Conservation (phyloP, 2,797 vertebrate genomes). For the Melanotaenia trifasciata region DNA sequence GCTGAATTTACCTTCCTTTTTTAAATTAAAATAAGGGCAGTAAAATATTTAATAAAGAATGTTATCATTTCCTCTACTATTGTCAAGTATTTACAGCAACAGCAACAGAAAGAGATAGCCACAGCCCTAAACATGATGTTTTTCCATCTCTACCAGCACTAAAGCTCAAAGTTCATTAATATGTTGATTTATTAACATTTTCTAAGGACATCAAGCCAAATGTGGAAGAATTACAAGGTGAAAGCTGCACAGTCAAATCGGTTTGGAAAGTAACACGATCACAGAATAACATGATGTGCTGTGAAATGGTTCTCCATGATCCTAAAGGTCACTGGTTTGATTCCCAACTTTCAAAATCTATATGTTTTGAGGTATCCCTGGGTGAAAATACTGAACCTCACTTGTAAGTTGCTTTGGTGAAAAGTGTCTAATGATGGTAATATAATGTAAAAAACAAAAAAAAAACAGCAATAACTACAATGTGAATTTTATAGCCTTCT, state of each 20-base stretch:
- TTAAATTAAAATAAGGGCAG: too few relatives aligned
- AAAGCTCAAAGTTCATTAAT: neutral
- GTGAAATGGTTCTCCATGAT: neutral
- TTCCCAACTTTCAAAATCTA: neutral
- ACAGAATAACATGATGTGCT: neutral
- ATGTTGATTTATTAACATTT: slow-evolving; percentile 17
- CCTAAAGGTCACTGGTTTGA: neutral
- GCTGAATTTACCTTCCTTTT: too few relatives aligned
- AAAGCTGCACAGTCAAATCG: neutral
- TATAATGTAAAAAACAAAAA: neutral
- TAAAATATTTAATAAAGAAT: too few relatives aligned
- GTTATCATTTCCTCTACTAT: too few relatives aligned
- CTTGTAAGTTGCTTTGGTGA: neutral
- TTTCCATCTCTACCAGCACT: too few relatives aligned
- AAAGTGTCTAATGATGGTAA: neutral
- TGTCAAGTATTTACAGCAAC: too few relatives aligned
- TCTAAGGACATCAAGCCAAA: slow-evolving; percentile 4
- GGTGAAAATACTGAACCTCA: neutral
- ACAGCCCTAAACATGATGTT: too few relatives aligned
- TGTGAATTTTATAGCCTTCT: slow-evolving; percentile 15
- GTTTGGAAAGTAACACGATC: neutral
- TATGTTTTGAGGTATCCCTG: neutral
- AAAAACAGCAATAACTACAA: slow-evolving; percentile 26
- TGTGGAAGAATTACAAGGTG: neutral
- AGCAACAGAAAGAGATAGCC: too few relatives aligned